Base-by-base conservation (phyloP, 2,113 vertebrate species). In the Smithornis capensis region DNA sequence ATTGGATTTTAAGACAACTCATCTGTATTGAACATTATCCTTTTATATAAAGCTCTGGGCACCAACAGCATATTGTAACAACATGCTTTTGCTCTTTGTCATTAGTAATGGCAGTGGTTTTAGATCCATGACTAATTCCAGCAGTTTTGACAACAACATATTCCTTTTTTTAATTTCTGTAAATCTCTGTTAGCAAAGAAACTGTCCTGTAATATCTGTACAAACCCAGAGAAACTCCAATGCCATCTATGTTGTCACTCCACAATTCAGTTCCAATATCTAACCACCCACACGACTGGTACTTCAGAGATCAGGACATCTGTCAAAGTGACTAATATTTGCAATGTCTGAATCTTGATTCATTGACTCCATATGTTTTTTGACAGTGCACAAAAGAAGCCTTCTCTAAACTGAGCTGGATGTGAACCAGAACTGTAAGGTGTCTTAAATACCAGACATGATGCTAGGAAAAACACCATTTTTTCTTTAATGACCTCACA, bases 1-100 rank as follows among this genome's bases (percentile, higher is more conserved):
- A 60, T 10, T 79, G 64, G 55, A 89, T 79, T 91, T 94, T 62
- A 96, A 96, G 65, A 13, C 91, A 95, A 64, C 57, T 87, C 28
- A 67, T 90, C 63, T 74, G 44, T 88, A 52, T 29, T 84, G 73
- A 74, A 89, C 27, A 40, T 53, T 37, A 87, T 74, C 64, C 59
- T 90, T 56, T 78, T 57, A 49, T 7, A 64, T 53, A 63, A 84
- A 87, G 73, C 65, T 94, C 79, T 94, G 81, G 90, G 91, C 14
- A 3, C 47, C 33, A 62, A 38, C 40, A 73, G 75, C 67, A 29
- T 63, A 92, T 69, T 7, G 11, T 75, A 95, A 87, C 25, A 71
- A 76, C 29, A 45, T 3, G 5, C 15, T 82, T 87, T n/a, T 88
- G 74, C 52, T 91, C 87, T 89, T 47, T 88, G n/a, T 37, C 1